Percentiles rank a stretch among this genome's conserved stretches.
Evolutionary conservation across 2,888 invertebrate genomes (phyloP).

Genomic region (Exocentrus adspersus): DNA sequence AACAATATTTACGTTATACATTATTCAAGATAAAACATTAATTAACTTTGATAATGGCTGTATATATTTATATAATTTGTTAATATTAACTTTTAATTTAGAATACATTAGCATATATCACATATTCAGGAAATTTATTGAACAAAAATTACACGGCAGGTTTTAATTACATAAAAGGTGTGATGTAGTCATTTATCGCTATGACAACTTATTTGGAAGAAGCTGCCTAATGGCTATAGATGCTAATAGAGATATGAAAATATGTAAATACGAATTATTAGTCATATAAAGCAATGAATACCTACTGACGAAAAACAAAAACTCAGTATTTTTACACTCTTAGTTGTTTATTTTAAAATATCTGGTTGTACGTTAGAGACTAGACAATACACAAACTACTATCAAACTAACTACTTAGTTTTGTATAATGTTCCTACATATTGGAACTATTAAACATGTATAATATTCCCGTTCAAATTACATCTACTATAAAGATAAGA

Average conservation of each 20-base stretch:
- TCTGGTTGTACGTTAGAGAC: too few species aligned
- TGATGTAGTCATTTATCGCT: background rate
- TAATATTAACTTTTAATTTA: background rate
- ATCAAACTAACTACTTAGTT: too few species aligned
- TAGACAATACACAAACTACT: too few species aligned
- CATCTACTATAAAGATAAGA: too few species aligned
- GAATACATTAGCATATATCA: background rate
- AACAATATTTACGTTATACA: constrained; percentile 10
- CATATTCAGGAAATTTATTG: background rate
- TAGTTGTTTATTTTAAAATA: too few species aligned
- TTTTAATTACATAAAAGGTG: background rate
- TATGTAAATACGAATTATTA: background rate
- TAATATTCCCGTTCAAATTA: too few species aligned
- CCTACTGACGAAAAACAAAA: too few species aligned
- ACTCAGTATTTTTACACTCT: too few species aligned
- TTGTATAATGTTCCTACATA: too few species aligned
- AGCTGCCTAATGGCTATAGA: background rate
- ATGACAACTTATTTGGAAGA: background rate
- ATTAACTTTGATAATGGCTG: constrained; percentile 9
- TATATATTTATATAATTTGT: background rate
- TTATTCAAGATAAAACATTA: constrained; percentile 1
- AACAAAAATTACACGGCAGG: background rate
- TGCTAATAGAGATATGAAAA: background rate
- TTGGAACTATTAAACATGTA: too few species aligned
- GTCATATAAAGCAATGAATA: too few species aligned